Conservation (phyloP, 2,113 vertebrate genomes). For the Casuarius casuarius region DNA sequence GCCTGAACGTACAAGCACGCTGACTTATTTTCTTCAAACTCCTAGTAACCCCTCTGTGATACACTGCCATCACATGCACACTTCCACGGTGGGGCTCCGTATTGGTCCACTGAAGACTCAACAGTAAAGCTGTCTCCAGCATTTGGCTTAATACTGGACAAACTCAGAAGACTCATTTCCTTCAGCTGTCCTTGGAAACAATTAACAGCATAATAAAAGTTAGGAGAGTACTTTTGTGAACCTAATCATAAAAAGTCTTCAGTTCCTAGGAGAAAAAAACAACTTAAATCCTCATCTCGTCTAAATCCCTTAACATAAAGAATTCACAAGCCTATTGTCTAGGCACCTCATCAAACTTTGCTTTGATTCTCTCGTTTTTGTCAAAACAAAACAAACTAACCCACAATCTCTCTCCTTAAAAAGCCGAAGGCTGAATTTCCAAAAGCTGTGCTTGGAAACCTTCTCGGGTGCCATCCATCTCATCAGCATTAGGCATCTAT, state of each 20-base stretch:
- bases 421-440: background rate
- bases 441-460: background rate
- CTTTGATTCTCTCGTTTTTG: background rate
- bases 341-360: background rate
- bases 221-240: background rate
- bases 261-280: background rate
- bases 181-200: background rate
- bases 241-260: background rate
- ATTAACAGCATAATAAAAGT: background rate
- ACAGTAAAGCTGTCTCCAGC: background rate
- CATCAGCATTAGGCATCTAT: background rate
- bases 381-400: background rate
- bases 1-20: accelerated
- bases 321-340: background rate
- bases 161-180: background rate
- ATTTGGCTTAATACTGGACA: background rate
- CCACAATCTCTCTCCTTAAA: background rate
- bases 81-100: background rate
- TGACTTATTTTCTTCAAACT: background rate
- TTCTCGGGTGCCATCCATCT: background rate
- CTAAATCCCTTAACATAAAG: background rate
- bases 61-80: too few relatives aligned
- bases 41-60: too few relatives aligned
- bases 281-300: background rate
- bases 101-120: background rate